Conservation (phyloP, 2,113 vertebrate species). For the Hippocampus guttulatus region DNA sequence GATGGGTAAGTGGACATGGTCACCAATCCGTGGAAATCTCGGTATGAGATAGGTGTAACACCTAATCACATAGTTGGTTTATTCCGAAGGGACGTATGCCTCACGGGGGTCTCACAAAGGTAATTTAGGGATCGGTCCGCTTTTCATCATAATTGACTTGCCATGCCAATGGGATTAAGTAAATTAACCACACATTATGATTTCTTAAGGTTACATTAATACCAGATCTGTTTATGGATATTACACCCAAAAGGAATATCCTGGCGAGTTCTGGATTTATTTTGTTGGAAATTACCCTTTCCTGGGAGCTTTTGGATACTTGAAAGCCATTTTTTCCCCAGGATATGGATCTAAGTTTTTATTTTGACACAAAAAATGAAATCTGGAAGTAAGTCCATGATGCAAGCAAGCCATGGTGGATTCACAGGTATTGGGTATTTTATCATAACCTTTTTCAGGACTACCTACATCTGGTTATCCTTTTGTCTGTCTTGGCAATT, state of each 20-base stretch:
- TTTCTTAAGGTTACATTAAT: conserved; percentile 67
- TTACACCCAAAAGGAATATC: conserved; percentile 72
- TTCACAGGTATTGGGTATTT: conserved; percentile 38
- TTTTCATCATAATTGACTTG: conserved; percentile 68
- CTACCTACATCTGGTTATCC: conserved; percentile 26
- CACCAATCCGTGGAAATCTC: conserved; percentile 67
- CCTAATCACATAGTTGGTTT: conserved; percentile 66
- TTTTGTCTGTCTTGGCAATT: conserved; percentile 21
- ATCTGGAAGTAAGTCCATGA: conserved; percentile 58
- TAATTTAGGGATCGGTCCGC: conserved; percentile 71
- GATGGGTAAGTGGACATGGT: conserved; percentile 82
- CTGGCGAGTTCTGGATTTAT: conserved; percentile 73
- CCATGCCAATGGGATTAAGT: conserved; percentile 65
- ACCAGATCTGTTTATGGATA: conserved; percentile 71
- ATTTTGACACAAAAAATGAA: conserved; percentile 40
- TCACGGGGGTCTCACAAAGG: conserved; percentile 56
- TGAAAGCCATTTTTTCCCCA: conserved; percentile 41
- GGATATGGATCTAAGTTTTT: conserved; percentile 55
- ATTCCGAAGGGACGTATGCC: conserved; percentile 50
- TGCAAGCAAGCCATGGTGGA: conserved; percentile 33
- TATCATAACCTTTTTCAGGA: conserved; percentile 33
- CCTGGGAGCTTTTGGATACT: conserved; percentile 66
- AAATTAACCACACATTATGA: conserved; percentile 63
- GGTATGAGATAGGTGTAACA: conserved; percentile 68
- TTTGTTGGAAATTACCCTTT: conserved; percentile 63